Evolutionary conservation across 2,113 vertebrate genomes (phyloP).

Genomic region (Nasalis larvatus): DNA sequence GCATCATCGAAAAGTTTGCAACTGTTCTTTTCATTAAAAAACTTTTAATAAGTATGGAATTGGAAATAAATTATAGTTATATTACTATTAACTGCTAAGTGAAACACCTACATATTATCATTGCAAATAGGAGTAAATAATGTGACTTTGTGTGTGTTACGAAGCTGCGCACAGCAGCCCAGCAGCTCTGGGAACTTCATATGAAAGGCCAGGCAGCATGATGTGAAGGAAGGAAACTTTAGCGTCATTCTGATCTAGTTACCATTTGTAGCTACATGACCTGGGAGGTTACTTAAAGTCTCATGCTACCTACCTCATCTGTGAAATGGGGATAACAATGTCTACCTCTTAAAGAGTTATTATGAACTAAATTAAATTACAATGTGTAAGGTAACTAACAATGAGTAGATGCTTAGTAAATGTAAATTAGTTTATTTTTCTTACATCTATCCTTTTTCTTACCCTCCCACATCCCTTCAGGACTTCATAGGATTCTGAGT

Average conservation of each 20-base stretch:
- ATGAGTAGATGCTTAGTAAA: not conserved
- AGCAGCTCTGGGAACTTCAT: slow-evolving; percentile 24
- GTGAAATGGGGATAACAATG: not conserved
- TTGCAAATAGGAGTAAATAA: slow-evolving; percentile 44
- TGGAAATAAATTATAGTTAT: slow-evolving; percentile 1
- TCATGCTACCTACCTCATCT: not conserved
- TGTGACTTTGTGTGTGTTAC: slow-evolving; percentile 18
- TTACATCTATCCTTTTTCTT: not conserved
- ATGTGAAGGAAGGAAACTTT: not conserved
- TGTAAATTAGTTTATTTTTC: slow-evolving; percentile 13
- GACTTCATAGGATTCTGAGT: not conserved
- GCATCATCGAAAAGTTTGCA: not conserved
- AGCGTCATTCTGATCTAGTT: not conserved
- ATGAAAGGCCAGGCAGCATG: not conserved
- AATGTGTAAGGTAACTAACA: slow-evolving; percentile 22
- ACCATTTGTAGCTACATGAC: not conserved
- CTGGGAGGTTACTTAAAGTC: not conserved
- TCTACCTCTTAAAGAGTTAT: not conserved
- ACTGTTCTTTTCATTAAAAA: not conserved
- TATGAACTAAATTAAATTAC: not conserved
- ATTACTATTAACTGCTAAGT: slow-evolving; percentile 4
- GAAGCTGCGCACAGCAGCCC: not conserved
- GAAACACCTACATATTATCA: slow-evolving; percentile 2
- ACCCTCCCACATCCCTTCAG: not conserved
- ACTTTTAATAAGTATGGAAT: not conserved